Evolutionary conservation across 2,797 vertebrate species (phyloP).

Genomic region (Prunella strophiata): DNA sequence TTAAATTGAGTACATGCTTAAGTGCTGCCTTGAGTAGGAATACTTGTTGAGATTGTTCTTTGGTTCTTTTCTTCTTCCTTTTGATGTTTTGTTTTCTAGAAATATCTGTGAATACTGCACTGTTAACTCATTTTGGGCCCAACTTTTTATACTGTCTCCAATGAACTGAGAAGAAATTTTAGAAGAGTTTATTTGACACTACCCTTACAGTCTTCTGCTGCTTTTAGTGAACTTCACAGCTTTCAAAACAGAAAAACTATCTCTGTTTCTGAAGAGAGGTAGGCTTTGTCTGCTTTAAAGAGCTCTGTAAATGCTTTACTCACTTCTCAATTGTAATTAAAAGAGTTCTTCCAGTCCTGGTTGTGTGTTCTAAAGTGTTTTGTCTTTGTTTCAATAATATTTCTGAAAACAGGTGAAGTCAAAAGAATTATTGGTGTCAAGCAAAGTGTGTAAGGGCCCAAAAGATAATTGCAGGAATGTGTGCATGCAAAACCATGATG

Average conservation of each 20-base stretch:
- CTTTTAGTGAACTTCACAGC: not conserved
- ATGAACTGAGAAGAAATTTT: not conserved
- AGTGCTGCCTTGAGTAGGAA: not conserved
- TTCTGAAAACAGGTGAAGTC: not conserved
- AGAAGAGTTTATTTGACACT: not conserved
- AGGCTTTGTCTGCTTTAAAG: not conserved
- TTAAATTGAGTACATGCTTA: conserved; percentile 6
- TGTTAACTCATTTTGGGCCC: not conserved
- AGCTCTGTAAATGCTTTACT: not conserved
- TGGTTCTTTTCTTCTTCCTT: not conserved
- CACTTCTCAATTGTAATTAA: not conserved
- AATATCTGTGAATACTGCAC: not conserved
- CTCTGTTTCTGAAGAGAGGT: not conserved
- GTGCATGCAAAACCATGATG: rapidly evolving
- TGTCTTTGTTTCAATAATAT: not conserved
- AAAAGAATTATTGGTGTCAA: not conserved
- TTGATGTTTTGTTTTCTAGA: not conserved
- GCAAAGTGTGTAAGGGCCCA: not conserved
- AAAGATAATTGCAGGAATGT: not conserved
- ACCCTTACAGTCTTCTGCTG: not conserved
- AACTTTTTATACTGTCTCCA: not conserved
- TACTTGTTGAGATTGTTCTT: not conserved
- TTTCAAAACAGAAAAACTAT: not conserved
- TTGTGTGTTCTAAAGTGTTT: not conserved
- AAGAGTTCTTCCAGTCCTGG: not conserved